Percentiles rank a stretch among this genome's conserved stretches.
These are phyloP conservation scores for Cherax destructor DNA, from an alignment of 1,140 invertebrate species.

Conservation along the genomic window DNA sequence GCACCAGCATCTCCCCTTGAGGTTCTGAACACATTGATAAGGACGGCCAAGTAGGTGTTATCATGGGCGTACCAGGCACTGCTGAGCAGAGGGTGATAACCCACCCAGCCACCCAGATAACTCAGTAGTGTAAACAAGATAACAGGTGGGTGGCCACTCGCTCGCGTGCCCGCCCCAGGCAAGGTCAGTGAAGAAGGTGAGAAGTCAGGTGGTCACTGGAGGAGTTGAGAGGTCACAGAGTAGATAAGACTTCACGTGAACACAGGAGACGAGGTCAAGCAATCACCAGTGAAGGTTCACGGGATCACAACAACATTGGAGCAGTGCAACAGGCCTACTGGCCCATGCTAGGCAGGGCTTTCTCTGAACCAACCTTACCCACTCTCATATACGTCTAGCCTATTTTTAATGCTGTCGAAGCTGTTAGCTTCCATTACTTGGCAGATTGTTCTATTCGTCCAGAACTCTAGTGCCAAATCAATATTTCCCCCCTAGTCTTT, in stretches of 20 bases:
- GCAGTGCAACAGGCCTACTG: too few relatives aligned
- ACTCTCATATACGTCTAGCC: too few relatives aligned
- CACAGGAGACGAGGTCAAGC: background rate
- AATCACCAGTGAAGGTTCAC: too few relatives aligned
- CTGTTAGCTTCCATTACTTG: too few relatives aligned
- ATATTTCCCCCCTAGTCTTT: too few relatives aligned
- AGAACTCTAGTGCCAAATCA: too few relatives aligned
- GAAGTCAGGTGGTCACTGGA: background rate
- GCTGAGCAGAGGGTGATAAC: slow-evolving; percentile 18
- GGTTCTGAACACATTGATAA: background rate
- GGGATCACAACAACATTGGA: too few relatives aligned
- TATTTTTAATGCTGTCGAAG: too few relatives aligned
- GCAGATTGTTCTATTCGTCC: too few relatives aligned
- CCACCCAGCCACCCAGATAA: background rate
- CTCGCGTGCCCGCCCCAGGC: background rate
- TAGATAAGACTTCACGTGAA: background rate
- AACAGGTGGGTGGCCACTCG: background rate
- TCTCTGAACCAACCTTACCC: too few relatives aligned
- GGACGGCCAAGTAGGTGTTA: slow-evolving; percentile 17
- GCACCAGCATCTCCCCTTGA: background rate
- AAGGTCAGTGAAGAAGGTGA: background rate
- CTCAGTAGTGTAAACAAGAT: slow-evolving; percentile 18
- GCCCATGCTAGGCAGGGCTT: too few relatives aligned
- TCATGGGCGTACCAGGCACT: slow-evolving; percentile 19
- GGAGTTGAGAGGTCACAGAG: too few relatives aligned